A percentile compares a stretch with the other conserved stretches of the same genome.
phyloP scores from a whole-genome alignment of 2,797 vertebrate species.

The Aselliscus stoliczkanus region DNA sequence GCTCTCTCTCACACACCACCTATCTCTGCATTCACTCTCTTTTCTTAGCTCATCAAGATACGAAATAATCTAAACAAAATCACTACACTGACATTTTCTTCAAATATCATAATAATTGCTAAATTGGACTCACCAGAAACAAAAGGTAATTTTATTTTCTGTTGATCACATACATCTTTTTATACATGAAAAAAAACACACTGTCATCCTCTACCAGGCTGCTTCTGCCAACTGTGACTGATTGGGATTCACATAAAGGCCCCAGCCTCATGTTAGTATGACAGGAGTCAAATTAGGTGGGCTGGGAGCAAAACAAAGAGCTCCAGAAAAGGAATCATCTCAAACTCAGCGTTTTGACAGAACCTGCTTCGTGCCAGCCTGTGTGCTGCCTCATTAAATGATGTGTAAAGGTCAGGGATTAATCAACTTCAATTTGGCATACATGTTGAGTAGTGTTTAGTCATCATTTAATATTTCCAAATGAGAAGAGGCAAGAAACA shows the following conservation, averaged over 20 bases:
- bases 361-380: neutral
- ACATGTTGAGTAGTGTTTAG: conserved; percentile 51
- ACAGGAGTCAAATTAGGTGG: conserved; percentile 59
- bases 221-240: conserved; percentile 64
- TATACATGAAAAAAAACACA: conserved; percentile 36
- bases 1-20: conserved; percentile 46
- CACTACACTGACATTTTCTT: conserved; percentile 60
- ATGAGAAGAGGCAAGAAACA: conserved; percentile 52
- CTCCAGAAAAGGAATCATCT: conserved; percentile 32
- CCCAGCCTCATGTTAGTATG: neutral
- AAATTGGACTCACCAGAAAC: conserved; percentile 56
- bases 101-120: conserved; percentile 62
- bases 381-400: conserved; percentile 36
- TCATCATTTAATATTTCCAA: conserved; percentile 61
- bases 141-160: conserved; percentile 68
- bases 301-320: conserved; percentile 60
- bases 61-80: conserved; percentile 71
- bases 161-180: conserved; percentile 61
- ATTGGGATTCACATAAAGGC: conserved; percentile 57
- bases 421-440: conserved; percentile 65
- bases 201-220: conserved; percentile 28
- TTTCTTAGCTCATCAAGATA: conserved; percentile 58
- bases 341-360: conserved; percentile 54
- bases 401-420: conserved; percentile 54
- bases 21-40: conserved; percentile 12